Base-by-base conservation (phyloP, 2,113 vertebrate species). In the Struthidea cinerea region DNA sequence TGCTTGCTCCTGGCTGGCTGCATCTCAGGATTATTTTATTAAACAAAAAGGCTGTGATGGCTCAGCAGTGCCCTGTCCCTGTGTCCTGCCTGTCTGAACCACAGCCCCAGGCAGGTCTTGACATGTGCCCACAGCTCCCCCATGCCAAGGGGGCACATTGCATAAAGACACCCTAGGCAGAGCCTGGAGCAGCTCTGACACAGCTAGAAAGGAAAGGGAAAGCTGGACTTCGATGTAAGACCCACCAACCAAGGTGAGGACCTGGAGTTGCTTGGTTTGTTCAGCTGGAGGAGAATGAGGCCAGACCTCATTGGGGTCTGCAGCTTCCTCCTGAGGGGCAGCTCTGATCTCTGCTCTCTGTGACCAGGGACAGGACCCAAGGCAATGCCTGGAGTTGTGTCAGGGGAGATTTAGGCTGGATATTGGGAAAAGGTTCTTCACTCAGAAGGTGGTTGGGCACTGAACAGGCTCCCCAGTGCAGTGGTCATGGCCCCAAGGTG, bases 121-220 rank as follows among this genome's bases (percentile, higher is more conserved):
- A 28, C 6, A 5, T 9, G 1, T 3, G 16, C 23, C n/a, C 9
- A 9, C 16, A 10, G n/a, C 73, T 49, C 1, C 0, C 23, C 47
- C 13, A 2, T 9, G 1, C 59, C 13, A 3, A 63, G 49, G 50
- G 55, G 64, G 49, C 42, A n/a, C 16, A 1, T 2, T 1, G 5
- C 30, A 7, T 5, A 26, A 35, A 27, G 24, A 28, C 1, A 3
- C 47, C 18, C 13, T n/a, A 3, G 1, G 64, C 64, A 57, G 83
- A 35, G 65, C 75, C 26, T 42, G 30, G 13, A 39, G 85, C 63
- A 42, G 41, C 78, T 77, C 32, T 41, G 64, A 33, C 57, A 24
- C 27, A 26, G 49, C 11, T 5, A 3, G 60, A 35, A 69, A 69
- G n/a, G 55, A 61, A 64, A 64, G 16, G 33, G 44, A 32, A 63